Percentiles rank a stretch among this genome's conserved stretches.
Evolutionary conservation across 2,113 vertebrate genomes (phyloP).

Genomic region (Halichoeres trimaculatus): DNA sequence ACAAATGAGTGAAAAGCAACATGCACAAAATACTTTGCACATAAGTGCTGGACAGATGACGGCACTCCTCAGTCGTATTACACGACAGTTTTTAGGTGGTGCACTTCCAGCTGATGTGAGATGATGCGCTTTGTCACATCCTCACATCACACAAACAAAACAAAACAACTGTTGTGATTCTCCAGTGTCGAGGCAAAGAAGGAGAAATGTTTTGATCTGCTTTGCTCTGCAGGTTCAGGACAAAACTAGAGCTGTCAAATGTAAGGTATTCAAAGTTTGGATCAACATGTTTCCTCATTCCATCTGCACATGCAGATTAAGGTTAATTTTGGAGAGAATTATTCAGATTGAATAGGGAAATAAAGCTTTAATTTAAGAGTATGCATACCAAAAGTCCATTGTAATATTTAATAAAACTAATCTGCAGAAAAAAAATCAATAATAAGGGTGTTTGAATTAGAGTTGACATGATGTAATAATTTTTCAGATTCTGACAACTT

Average conservation of each 20-base stretch:
- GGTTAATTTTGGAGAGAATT: no score
- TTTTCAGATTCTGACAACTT: no score
- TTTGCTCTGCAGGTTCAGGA: conserved; percentile 76
- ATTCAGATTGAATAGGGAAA: no score
- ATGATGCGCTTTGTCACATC: conserved; percentile 85
- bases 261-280: conserved; percentile 3
- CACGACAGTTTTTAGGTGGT: conserved; percentile 84
- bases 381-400: no score
- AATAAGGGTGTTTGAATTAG: no score
- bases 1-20: conserved; percentile 82
- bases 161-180: conserved; percentile 6
- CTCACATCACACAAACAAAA: conserved; percentile 86
- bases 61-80: conserved; percentile 87
- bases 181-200: conserved; percentile 75
- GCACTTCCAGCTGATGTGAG: conserved; percentile 90
- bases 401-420: no score
- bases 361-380: no score
- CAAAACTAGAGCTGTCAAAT: conserved; percentile 56
- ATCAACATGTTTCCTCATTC: background rate
- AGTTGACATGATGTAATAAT: no score
- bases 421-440: no score
- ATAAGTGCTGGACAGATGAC: conserved; percentile 84
- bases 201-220: conserved; percentile 59
- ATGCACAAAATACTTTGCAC: conserved; percentile 85
- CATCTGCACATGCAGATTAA: background rate